Conservation (phyloP, 1,140 invertebrate species). For the Palaemon carinicauda region DNA sequence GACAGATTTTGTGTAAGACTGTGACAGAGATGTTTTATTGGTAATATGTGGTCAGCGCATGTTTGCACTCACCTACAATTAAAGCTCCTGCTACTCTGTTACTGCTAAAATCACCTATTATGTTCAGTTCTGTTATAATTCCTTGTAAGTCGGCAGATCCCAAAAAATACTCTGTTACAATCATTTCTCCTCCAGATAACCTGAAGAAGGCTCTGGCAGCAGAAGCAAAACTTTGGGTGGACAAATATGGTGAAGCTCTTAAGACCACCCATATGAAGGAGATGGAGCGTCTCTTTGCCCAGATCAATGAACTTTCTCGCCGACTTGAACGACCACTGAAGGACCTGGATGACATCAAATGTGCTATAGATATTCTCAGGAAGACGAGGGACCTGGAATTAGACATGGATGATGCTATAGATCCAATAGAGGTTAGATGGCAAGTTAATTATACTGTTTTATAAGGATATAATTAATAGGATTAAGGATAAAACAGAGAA, state of each 20-base stretch:
- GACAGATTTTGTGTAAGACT: no score
- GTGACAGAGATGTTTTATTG: no score
- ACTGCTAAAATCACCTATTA: no score
- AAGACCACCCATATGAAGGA: slow-evolving; percentile 91
- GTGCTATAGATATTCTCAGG: slow-evolving; percentile 91
- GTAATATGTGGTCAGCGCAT: no score
- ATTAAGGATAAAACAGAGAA: no score
- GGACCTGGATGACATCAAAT: slow-evolving; percentile 91
- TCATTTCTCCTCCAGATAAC: slow-evolving; percentile 72
- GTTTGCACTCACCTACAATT: no score
- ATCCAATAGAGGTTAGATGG: slow-evolving; percentile 83
- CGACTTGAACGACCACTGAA: slow-evolving; percentile 86
- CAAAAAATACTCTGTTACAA: slow-evolving; percentile 59
- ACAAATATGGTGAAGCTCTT: slow-evolving; percentile 88
- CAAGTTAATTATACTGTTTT: neutral
- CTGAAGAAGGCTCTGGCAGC: slow-evolving; percentile 84
- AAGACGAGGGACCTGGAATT: slow-evolving; percentile 95
- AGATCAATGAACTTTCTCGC: slow-evolving; percentile 90
- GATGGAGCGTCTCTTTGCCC: slow-evolving; percentile 93
- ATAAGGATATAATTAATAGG: no score
- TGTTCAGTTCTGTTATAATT: no score
- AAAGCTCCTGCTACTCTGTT: no score
- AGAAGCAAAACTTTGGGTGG: slow-evolving; percentile 80
- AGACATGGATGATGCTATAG: slow-evolving; percentile 92
- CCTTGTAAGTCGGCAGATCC: no score